phyloP scores from a whole-genome alignment of 2,113 vertebrate species.

The Laticauda colubrina region DNA sequence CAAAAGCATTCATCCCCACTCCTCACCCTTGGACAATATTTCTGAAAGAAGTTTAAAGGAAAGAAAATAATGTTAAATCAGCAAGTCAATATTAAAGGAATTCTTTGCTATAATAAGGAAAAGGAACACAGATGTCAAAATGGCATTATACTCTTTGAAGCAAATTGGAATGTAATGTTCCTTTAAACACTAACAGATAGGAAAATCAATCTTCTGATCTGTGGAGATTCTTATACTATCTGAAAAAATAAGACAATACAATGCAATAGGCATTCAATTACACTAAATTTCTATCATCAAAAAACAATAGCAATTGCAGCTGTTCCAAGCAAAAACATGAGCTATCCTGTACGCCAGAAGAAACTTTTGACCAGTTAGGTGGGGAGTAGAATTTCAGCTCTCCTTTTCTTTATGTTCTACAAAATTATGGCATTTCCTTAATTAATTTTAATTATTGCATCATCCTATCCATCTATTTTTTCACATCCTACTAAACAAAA shows the following conservation, averaged over 20 bases:
- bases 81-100: neutral
- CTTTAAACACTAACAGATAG: neutral
- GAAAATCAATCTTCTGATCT: neutral
- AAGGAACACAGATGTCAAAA: neutral
- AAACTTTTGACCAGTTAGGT: neutral
- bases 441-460: neutral
- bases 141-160: neutral
- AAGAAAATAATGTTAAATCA: neutral
- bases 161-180: neutral
- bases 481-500: neutral
- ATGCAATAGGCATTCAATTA: neutral
- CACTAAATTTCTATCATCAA: neutral
- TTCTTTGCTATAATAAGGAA: neutral
- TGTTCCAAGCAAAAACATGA: neutral
- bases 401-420: neutral
- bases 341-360: neutral
- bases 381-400: neutral
- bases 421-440: neutral
- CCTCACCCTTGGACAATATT: neutral
- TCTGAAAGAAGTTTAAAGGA: neutral
- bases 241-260: neutral
- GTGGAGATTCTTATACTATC: neutral
- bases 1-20: neutral
- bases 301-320: neutral
- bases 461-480: too few species aligned